Percentiles rank a stretch among this genome's conserved stretches.
These are phyloP conservation scores for Psittacus erithacus DNA, from an alignment of 2,113 vertebrate genomes.

Conservation along the genomic window DNA sequence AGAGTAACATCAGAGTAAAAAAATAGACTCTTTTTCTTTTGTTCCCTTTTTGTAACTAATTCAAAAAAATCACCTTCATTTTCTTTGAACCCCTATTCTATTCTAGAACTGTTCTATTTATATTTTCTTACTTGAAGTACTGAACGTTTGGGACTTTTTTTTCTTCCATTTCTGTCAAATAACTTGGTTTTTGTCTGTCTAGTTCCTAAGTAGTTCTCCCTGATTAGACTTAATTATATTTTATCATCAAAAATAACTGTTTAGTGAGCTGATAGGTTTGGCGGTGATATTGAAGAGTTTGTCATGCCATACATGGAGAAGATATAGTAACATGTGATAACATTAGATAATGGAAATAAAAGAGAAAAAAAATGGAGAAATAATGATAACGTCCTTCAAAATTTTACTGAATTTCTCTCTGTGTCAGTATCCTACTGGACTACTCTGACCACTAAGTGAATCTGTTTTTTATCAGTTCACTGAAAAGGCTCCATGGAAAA, in stretches of 20 bases:
- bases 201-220: background rate
- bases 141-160: rapidly evolving
- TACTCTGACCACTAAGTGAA: background rate
- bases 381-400: background rate
- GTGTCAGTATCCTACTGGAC: background rate
- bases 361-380: background rate
- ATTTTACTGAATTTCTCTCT: background rate
- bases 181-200: background rate
- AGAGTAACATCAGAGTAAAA: background rate
- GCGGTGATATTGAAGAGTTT: background rate
- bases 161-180: background rate
- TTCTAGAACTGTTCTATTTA: background rate
- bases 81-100: background rate
- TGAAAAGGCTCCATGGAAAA: background rate
- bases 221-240: background rate
- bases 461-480: background rate
- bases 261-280: background rate
- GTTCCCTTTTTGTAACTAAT: background rate
- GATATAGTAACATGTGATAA: background rate
- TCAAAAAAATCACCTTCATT: background rate
- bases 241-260: background rate
- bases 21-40: background rate
- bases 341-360: background rate
- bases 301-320: background rate
- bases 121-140: background rate